Evolutionary conservation across 2,888 invertebrate species (phyloP).

Genomic region (Drosophila limbata): DNA sequence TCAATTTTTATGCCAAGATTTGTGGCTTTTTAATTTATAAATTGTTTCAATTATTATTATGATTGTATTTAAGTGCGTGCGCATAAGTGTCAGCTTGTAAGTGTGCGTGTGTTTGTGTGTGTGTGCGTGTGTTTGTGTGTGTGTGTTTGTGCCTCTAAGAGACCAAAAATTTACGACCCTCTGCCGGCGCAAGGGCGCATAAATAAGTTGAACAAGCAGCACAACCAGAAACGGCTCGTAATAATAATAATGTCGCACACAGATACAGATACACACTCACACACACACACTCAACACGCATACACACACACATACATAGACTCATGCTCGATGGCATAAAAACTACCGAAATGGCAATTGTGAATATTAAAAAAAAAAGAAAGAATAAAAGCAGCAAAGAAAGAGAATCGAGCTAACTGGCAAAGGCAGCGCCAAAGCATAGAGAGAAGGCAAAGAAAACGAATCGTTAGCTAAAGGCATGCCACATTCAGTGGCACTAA

Average conservation of each 20-base stretch:
- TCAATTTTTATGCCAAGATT: constrained; percentile 79
- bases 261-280: constrained; percentile 43
- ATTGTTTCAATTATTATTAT: constrained; percentile 81
- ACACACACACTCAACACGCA: constrained; percentile 31
- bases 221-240: constrained; percentile 77
- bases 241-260: constrained; percentile 76
- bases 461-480: constrained; percentile 66
- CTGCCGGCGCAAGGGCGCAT: constrained; percentile 60
- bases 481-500: constrained; percentile 30
- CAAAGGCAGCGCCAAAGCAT: constrained; percentile 54
- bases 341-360: constrained; percentile 80
- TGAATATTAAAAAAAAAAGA: constrained; percentile 75
- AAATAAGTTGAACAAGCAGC: constrained; percentile 77
- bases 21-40: constrained; percentile 82
- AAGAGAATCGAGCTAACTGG: constrained; percentile 35
- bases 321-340: constrained; percentile 54
- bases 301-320: constrained; percentile 26
- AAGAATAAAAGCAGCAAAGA: constrained; percentile 9
- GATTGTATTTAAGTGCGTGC: constrained; percentile 80
- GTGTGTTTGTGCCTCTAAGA: constrained; percentile 41
- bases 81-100: constrained; percentile 59
- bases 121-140: constrained; percentile 17
- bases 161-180: constrained; percentile 75
- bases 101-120: constrained; percentile 23
- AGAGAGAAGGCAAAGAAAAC: constrained; percentile 68